Evolutionary conservation across 1,140 invertebrate genomes (phyloP), one percentile per base, ranked within the genome.

Genomic region (Pseudomyrmex flavicornis): DNA sequence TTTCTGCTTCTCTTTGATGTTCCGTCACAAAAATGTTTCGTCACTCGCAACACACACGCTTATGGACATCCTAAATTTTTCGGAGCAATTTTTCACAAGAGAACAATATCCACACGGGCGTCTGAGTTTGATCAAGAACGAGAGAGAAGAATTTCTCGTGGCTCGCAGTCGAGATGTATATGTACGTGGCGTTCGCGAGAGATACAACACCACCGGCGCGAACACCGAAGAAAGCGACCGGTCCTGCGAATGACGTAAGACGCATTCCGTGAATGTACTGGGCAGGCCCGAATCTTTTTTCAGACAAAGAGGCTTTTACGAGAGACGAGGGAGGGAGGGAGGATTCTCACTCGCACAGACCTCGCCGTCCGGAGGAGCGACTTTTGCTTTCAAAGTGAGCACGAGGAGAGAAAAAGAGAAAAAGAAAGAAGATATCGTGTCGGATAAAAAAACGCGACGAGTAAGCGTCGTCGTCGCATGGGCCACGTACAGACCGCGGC

Each of bases 301-400:
- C 35, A 5, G 35, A 35, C 35, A 35, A 35, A 35, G 35, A 35
- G 35, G 63, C 7, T 50, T 20, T 77, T 48, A 48, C 54, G 54
- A 74, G 44, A 35, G 63, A 69, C 26, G 20, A 10, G 3, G 46
- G n/a, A 13, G 12, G 58, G n/a, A n/a, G 50, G 54, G 15, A 5
- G 35, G 35, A 35, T 35, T 35, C 35, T 35, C 35, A 35, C 35
- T 35, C 35, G 35, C 26, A 35, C 5, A 35, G 35, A 35, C 70
- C 15, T 69, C 86, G 44, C 15, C 20, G 35, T 10, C 17, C 66
- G 22, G 50, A 68, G 35, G 8, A 65, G 26, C 85, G 89, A 93
- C 92, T 93, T 88, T 93, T 92, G 91, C 92, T 93, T 93, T 93
- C 91, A 90, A 91, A 91, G 90, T 89, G 26, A 26, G 83, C 63